These are phyloP conservation scores for Catostylus mosaicus DNA, from an alignment of 30 jellyfish, hydroid and myxozoan species.

Conservation along the genomic window DNA sequence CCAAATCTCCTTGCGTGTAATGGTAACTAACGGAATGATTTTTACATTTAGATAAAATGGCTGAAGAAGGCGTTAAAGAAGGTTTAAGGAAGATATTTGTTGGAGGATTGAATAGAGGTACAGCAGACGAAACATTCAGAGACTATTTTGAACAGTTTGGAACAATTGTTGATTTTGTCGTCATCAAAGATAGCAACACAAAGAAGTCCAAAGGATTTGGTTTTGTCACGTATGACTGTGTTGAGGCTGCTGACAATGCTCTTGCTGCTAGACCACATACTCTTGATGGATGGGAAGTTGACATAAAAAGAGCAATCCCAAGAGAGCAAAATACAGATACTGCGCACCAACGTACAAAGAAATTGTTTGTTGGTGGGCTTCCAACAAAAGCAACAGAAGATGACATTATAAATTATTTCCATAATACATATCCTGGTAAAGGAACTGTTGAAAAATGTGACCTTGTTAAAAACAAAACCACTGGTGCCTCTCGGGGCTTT, in stretches of 20 bases:
- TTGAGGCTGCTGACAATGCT: conserved; percentile 76
- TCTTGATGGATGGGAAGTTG: conserved; percentile 74
- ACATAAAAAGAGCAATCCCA: conserved; percentile 90
- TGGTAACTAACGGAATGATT: too few relatives aligned
- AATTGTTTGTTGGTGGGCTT: conserved; percentile 86
- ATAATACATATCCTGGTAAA: conserved; percentile 53
- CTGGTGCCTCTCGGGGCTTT: conserved; percentile 72
- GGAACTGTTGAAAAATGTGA: conserved; percentile 76
- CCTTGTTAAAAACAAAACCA: conserved; percentile 64
- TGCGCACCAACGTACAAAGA: conserved; percentile 76
- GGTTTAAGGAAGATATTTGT: conserved; percentile 78
- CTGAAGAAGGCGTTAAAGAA: conserved; percentile 47
- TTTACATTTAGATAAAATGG: background rate
- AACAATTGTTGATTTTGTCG: conserved; percentile 67
- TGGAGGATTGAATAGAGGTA: conserved; percentile 75
- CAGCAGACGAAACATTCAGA: conserved; percentile 75
- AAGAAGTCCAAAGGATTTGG: conserved; percentile 90
- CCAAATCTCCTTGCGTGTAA: too few relatives aligned
- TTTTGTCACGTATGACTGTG: conserved; percentile 69
- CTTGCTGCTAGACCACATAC: conserved; percentile 72
- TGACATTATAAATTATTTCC: conserved; percentile 67
- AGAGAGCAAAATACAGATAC: conserved; percentile 71
- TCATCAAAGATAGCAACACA: conserved; percentile 58
- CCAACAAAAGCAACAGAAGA: conserved; percentile 57
- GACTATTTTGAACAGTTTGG: conserved; percentile 75